Evolutionary conservation across 2,797 vertebrate genomes (phyloP).

Genomic region (Apogon talboti): DNA sequence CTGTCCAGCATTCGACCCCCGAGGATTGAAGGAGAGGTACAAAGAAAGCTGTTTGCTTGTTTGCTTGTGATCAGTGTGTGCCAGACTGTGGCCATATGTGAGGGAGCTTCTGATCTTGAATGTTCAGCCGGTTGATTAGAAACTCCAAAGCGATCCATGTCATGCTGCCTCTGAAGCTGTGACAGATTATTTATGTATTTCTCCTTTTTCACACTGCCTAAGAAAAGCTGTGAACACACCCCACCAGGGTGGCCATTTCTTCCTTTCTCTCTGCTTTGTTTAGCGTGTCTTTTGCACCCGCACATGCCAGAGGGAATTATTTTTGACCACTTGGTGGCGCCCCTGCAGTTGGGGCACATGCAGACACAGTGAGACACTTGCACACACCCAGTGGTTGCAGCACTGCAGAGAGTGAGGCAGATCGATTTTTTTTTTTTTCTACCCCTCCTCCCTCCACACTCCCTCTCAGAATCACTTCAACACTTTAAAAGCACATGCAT

Average conservation of each 20-base stretch:
- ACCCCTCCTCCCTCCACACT: slow-evolving; percentile 9
- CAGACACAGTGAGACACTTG: slow-evolving; percentile 55
- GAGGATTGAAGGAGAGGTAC: slow-evolving; percentile 91
- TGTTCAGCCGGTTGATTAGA: slow-evolving; percentile 32
- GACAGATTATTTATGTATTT: slow-evolving; percentile 20
- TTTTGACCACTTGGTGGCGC: slow-evolving; percentile 75
- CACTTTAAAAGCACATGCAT: slow-evolving; percentile 37
- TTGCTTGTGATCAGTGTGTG: slow-evolving; percentile 7
- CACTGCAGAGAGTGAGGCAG: slow-evolving; percentile 78
- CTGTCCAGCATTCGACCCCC: slow-evolving; percentile 96
- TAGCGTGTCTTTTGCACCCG: neutral
- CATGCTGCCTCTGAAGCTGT: slow-evolving; percentile 11
- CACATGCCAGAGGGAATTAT: slow-evolving; percentile 27
- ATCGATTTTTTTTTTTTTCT: slow-evolving; percentile 44
- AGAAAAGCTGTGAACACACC: slow-evolving; percentile 16
- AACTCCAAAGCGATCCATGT: slow-evolving; percentile 17
- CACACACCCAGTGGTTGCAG: slow-evolving; percentile 79
- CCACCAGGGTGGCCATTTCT: slow-evolving; percentile 18
- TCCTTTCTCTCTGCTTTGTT: slow-evolving; percentile 10
- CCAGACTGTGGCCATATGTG: slow-evolving; percentile 15
- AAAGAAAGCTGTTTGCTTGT: slow-evolving; percentile 19
- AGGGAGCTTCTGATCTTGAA: slow-evolving; percentile 21
- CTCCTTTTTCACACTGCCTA: neutral
- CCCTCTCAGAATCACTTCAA: slow-evolving; percentile 43
- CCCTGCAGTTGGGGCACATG: slow-evolving; percentile 62